phyloP scores from a whole-genome alignment of 2,113 vertebrate genomes.

The Xiphias gladius region DNA sequence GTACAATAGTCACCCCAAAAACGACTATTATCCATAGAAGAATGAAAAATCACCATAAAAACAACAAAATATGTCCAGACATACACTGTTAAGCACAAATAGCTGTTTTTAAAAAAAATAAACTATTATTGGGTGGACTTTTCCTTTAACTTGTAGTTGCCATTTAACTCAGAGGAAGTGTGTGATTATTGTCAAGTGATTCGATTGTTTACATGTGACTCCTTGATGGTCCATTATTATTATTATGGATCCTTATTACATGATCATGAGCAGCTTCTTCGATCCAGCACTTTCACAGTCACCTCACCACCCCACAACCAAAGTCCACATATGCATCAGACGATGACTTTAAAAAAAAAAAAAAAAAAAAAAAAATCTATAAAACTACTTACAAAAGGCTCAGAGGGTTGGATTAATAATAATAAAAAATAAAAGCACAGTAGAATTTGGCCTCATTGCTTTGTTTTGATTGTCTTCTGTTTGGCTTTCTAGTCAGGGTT shows the following conservation, averaged over 20 bases:
- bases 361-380: constrained; percentile 30
- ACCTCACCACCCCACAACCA: not conserved
- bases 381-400: constrained; percentile 70
- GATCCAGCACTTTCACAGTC: constrained; percentile 66
- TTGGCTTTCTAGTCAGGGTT: constrained; percentile 58
- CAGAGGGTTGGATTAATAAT: constrained; percentile 58
- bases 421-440: constrained; percentile 74
- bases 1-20: not conserved
- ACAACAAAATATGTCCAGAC: not conserved
- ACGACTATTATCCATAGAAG: not conserved
- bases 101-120: not conserved
- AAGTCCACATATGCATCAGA: constrained; percentile 20
- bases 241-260: not conserved
- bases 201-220: not conserved
- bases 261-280: constrained; percentile 60
- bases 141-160: constrained; percentile 36
- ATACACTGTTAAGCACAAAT: not conserved
- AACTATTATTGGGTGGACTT: constrained; percentile 30
- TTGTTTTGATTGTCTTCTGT: constrained; percentile 74
- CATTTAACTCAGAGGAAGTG: constrained; percentile 35
- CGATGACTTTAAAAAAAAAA: constrained; percentile 8
- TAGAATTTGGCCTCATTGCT: constrained; percentile 72
- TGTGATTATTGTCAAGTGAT: constrained; percentile 11
- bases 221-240: not conserved
- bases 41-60: not conserved